Percentiles rank a stretch among this genome's conserved stretches.
Evolutionary conservation across 2,113 vertebrate species (phyloP).

Genomic region (Rousettus leschenaultii): DNA sequence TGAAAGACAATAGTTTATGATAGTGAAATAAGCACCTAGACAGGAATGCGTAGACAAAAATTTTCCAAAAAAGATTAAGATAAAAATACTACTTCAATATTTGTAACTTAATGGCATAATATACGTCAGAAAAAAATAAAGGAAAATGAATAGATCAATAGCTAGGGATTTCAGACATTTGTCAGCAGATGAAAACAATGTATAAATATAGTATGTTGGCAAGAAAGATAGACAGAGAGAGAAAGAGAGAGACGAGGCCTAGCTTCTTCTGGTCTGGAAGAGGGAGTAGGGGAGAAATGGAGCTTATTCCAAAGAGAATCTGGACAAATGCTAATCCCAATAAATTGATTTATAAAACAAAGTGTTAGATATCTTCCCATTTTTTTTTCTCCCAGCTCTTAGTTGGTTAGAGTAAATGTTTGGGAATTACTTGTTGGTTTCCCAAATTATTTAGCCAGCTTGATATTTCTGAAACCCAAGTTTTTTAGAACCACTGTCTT

Average conservation of each 20-base stretch:
- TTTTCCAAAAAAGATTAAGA: background rate
- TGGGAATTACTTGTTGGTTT: no score
- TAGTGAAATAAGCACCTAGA: no score
- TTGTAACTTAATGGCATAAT: background rate
- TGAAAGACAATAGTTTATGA: background rate
- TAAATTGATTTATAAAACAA: no score
- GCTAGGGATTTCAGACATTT: background rate
- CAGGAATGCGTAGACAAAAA: background rate
- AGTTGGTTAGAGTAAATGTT: no score
- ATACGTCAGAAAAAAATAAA: background rate
- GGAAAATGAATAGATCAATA: background rate
- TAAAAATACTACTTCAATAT: background rate
- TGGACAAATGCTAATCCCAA: no score
- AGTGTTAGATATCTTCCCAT: no score
- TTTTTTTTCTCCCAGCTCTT: no score
- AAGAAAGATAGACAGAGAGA: background rate
- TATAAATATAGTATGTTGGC: background rate
- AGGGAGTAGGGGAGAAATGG: no score
- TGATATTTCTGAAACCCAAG: no score
- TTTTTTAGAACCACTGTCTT: no score
- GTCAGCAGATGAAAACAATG: background rate
- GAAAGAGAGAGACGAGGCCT: background rate
- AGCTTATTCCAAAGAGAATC: no score
- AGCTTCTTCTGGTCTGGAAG: background rate
- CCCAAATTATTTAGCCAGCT: no score